A percentile compares a stretch with the other conserved stretches of the same genome.
Conservation (phyloP, 1,140 invertebrate genomes). For the Rhopalosiphum maidis region DNA sequence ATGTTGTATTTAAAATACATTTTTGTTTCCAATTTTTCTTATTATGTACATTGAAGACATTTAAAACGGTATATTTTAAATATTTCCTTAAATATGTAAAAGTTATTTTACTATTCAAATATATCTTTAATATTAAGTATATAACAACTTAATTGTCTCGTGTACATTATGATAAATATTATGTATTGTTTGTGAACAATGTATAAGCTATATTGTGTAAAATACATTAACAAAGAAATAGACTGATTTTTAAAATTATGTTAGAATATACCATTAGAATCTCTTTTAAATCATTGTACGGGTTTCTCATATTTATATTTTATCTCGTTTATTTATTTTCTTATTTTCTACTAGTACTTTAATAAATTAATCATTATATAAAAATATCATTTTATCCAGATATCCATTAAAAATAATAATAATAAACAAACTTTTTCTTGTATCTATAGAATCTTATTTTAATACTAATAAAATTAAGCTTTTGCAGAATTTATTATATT, state of each 20-base stretch:
- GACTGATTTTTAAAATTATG: not conserved
- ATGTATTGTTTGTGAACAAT: not conserved
- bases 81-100: not conserved
- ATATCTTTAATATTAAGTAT: not conserved
- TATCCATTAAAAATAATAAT: constrained; percentile 1
- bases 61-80: not conserved
- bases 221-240: not conserved
- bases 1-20: not conserved
- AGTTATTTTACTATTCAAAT: not conserved
- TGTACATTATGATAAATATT: not conserved
- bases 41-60: not conserved
- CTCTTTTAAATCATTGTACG: not conserved
- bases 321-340: not conserved
- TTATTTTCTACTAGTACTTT: not conserved
- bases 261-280: not conserved
- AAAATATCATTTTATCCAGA: not conserved
- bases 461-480: not conserved
- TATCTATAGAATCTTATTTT: not conserved
- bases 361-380: not conserved
- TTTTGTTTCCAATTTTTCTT: not conserved
- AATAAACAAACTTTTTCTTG: not conserved
- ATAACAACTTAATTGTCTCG: not conserved
- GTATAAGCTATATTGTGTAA: not conserved
- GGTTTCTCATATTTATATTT: not conserved
- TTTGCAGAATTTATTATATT: no score